Evolutionary conservation across 2,888 invertebrate genomes (phyloP).

Genomic region (Lasioglossum zephyrum): DNA sequence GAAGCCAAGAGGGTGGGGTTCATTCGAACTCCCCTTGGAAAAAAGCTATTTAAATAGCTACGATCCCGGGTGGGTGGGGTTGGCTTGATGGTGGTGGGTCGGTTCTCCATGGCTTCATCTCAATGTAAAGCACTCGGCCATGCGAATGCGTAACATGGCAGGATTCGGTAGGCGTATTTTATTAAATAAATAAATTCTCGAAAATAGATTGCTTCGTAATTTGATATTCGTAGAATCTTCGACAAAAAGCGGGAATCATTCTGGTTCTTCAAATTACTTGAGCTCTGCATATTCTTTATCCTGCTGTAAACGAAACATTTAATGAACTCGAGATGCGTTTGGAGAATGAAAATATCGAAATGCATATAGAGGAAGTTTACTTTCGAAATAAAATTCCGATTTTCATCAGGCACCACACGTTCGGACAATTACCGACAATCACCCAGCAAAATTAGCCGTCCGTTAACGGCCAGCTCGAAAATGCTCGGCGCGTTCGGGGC

Average conservation of each 20-base stretch:
- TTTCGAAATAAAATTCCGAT: background rate
- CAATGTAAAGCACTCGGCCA: conserved; percentile 70
- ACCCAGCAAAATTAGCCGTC: background rate
- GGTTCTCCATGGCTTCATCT: conserved; percentile 81
- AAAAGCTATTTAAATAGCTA: conserved; percentile 84
- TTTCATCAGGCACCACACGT: background rate
- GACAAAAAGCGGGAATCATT: background rate
- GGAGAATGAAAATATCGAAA: background rate
- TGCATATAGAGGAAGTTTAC: background rate
- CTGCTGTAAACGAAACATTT: background rate
- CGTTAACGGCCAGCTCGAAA: background rate
- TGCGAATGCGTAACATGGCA: conserved; percentile 73
- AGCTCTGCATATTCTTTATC: background rate
- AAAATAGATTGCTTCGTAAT: background rate
- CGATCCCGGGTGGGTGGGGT: conserved; percentile 76
- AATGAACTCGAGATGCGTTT: background rate
- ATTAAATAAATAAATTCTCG: conserved; percentile 14
- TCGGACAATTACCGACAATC: background rate
- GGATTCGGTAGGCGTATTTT: conserved; percentile 58
- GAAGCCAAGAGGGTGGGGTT: conserved; percentile 72
- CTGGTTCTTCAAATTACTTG: background rate
- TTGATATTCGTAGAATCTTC: background rate
- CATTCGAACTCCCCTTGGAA: conserved; percentile 79
- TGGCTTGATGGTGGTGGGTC: conserved; percentile 75
- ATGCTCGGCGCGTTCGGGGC: background rate